Conservation (phyloP, 2,888 invertebrate species). For the Sisyra terminalis region DNA sequence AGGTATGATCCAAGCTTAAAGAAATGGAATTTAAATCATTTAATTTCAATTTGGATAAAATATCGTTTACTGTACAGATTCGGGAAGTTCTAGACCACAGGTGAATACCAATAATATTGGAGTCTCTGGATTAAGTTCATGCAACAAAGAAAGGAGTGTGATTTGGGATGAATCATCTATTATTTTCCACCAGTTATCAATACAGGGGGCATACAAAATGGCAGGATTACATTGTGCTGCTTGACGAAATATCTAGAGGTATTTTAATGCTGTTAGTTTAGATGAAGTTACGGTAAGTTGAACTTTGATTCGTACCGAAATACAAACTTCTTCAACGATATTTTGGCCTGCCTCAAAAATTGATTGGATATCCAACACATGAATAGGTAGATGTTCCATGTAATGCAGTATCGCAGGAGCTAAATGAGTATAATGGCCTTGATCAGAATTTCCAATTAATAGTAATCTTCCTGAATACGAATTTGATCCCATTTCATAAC, state of each 20-base stretch:
- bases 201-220: slow-evolving; percentile 20
- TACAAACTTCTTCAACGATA: slow-evolving; percentile 30
- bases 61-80: slow-evolving; percentile 15
- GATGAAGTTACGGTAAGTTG: neutral
- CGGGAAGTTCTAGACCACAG: slow-evolving; percentile 21
- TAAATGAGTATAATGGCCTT: slow-evolving; percentile 41
- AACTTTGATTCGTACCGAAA: slow-evolving; percentile 10
- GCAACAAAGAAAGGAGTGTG: slow-evolving; percentile 20
- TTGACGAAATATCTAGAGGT: slow-evolving; percentile 16
- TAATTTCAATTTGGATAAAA: no score
- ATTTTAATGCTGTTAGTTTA: neutral
- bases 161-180: slow-evolving; percentile 20
- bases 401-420: slow-evolving; percentile 41
- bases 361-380: slow-evolving; percentile 25
- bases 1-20: slow-evolving; percentile 22
- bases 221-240: slow-evolving; percentile 21
- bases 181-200: slow-evolving; percentile 25
- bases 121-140: slow-evolving; percentile 23
- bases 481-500: slow-evolving; percentile 19
- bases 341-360: slow-evolving; percentile 17
- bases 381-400: slow-evolving; percentile 32
- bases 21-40: neutral
- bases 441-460: slow-evolving; percentile 19
- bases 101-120: slow-evolving; percentile 23
- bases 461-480: slow-evolving; percentile 23